Conservation (phyloP, 2,797 vertebrate species). For the Takifugu rubripes region DNA sequence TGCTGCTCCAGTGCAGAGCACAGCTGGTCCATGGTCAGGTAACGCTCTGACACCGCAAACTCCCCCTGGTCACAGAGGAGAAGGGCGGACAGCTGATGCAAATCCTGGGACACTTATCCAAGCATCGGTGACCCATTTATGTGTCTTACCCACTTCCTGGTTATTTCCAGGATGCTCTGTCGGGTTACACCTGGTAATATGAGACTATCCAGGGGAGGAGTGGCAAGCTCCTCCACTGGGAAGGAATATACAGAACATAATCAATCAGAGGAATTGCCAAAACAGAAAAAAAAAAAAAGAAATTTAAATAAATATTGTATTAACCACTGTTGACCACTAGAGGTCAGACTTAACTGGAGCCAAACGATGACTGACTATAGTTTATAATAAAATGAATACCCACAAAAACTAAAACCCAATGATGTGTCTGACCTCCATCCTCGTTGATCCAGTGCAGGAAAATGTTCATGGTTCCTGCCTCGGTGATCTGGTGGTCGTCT, state of each 20-base stretch:
- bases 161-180: slow-evolving; percentile 85
- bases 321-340: slow-evolving; percentile 30
- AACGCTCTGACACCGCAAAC: slow-evolving; percentile 84
- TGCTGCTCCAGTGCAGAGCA: slow-evolving; percentile 73
- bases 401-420: too few relatives aligned
- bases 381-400: too few relatives aligned
- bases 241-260: slow-evolving; percentile 1
- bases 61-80: slow-evolving; percentile 69
- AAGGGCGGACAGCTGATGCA: background rate
- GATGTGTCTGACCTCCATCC: slow-evolving; percentile 77
- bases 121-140: background rate
- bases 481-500: slow-evolving; percentile 86
- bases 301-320: background rate
- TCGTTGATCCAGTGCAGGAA: slow-evolving; percentile 92
- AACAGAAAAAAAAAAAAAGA: background rate
- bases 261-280: background rate
- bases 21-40: slow-evolving; percentile 85
- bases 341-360: slow-evolving; percentile 20
- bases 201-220: slow-evolving; percentile 88
- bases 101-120: background rate
- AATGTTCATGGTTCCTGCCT: slow-evolving; percentile 92
- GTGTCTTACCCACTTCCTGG: slow-evolving; percentile 76
- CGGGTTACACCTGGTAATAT: slow-evolving; percentile 88
- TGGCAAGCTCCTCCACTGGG: slow-evolving; percentile 86
- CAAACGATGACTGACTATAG: background rate